Conservation (phyloP, 2,888 invertebrate species). For the Cecidostiba fungosa region DNA sequence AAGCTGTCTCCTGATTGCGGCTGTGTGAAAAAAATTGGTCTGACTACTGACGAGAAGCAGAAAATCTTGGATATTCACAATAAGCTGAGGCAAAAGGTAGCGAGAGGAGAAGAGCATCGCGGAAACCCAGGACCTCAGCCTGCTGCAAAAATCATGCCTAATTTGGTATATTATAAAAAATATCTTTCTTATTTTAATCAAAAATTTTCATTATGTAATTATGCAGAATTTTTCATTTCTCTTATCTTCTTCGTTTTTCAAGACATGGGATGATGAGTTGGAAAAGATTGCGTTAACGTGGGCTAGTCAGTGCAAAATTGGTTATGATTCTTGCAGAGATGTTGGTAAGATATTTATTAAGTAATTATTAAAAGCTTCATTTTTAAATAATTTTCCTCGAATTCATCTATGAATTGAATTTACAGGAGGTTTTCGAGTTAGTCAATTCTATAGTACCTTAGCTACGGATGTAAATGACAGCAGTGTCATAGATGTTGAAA, state of each 20-base stretch:
- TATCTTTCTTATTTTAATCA: neutral
- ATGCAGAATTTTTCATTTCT: neutral
- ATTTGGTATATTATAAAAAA: constrained; percentile 62
- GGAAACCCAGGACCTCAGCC: constrained; percentile 69
- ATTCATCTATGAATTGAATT: constrained; percentile 24
- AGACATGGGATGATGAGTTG: constrained; percentile 42
- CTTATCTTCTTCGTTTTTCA: neutral
- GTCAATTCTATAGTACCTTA: constrained; percentile 77
- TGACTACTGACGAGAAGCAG: constrained; percentile 35
- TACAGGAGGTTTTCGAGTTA: constrained; percentile 75
- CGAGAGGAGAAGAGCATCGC: constrained; percentile 65
- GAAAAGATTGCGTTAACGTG: constrained; percentile 72
- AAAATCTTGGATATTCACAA: constrained; percentile 64
- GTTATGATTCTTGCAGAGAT: constrained; percentile 77
- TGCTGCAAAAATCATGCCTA: constrained; percentile 64
- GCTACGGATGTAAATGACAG: constrained; percentile 16
- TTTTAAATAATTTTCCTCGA: too few relatives aligned
- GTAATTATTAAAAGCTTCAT: too few relatives aligned
- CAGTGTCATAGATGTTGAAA: neutral
- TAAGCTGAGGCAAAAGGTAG: constrained; percentile 62
- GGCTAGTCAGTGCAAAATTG: constrained; percentile 77
- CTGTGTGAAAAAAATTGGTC: too few relatives aligned
- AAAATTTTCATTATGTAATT: neutral
- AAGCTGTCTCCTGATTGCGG: too few relatives aligned
- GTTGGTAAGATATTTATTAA: constrained; percentile 71